A percentile compares a stretch with the other conserved stretches of the same genome.
phyloP scores from a whole-genome alignment of 2,113 vertebrate species.

The Cyanistes caeruleus region DNA sequence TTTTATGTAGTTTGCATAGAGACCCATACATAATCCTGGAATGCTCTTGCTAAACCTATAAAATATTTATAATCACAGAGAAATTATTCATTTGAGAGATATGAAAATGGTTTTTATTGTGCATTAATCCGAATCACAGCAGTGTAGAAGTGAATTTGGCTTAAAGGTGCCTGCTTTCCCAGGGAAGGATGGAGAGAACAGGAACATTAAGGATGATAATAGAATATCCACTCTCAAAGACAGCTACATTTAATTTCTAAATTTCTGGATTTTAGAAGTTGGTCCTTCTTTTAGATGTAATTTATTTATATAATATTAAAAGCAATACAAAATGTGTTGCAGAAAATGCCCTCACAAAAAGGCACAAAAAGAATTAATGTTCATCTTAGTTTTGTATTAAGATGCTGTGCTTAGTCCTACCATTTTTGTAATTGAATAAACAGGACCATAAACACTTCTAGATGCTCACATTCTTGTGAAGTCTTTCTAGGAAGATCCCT shows the following conservation, averaged over 20 bases:
- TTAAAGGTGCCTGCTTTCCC: background rate
- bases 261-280: background rate
- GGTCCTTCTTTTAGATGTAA: background rate
- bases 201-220: background rate
- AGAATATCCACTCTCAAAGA: background rate
- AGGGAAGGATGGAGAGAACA: background rate
- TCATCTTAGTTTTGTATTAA: background rate
- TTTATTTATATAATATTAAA: background rate
- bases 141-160: background rate
- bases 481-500: background rate
- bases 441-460: background rate
- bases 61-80: conserved; percentile 4
- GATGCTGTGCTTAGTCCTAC: background rate
- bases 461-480: background rate
- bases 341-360: background rate
- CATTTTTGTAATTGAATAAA: background rate
- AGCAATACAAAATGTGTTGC: background rate
- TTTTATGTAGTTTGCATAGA: conserved; percentile 6
- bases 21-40: background rate
- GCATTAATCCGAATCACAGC: background rate
- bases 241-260: background rate
- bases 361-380: background rate
- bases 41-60: background rate
- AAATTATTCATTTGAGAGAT: background rate
- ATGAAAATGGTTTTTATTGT: background rate